These are phyloP conservation scores for Drosophila obscura DNA, from an alignment of 1,140 invertebrate species.

Conservation along the genomic window DNA sequence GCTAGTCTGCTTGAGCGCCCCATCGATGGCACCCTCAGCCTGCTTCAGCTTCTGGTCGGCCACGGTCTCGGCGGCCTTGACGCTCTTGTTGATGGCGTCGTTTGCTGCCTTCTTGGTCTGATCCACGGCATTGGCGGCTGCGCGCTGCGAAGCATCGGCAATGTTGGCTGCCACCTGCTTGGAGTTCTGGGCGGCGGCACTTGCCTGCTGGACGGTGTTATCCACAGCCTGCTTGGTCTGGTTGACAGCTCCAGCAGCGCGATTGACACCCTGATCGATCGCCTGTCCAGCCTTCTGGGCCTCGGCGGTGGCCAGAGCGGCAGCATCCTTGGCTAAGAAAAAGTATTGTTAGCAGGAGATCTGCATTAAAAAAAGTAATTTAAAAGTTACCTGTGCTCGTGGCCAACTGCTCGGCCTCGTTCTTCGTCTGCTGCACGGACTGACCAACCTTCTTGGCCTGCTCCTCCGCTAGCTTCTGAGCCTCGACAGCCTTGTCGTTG, in stretches of 20 bases:
- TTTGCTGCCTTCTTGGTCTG: constrained; percentile 83
- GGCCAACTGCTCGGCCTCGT: constrained; percentile 85
- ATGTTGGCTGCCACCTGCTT: constrained; percentile 79
- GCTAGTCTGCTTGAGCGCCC: constrained; percentile 77
- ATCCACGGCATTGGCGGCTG: constrained; percentile 79
- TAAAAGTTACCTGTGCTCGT: constrained; percentile 83
- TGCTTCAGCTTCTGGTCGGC: constrained; percentile 81
- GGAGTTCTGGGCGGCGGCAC: constrained; percentile 67
- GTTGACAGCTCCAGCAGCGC: constrained; percentile 70
- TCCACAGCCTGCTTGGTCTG: constrained; percentile 76
- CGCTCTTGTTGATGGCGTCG: constrained; percentile 82
- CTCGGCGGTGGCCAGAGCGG: constrained; percentile 72
- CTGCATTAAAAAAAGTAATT: not conserved
- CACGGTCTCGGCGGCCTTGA: constrained; percentile 82
- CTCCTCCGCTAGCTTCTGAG: constrained; percentile 85
- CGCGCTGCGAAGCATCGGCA: constrained; percentile 73
- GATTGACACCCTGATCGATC: constrained; percentile 68
- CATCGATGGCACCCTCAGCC: constrained; percentile 77
- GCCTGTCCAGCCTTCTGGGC: constrained; percentile 79
- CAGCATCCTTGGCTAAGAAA: constrained; percentile 74
- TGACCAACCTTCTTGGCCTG: constrained; percentile 86
- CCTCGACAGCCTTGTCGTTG: constrained; percentile 85
- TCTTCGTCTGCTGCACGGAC: constrained; percentile 84
- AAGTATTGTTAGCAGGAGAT: not conserved
- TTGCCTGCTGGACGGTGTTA: constrained; percentile 72